These are phyloP conservation scores for Myotis myotis DNA, from an alignment of 2,797 vertebrate species.

Conservation along the genomic window DNA sequence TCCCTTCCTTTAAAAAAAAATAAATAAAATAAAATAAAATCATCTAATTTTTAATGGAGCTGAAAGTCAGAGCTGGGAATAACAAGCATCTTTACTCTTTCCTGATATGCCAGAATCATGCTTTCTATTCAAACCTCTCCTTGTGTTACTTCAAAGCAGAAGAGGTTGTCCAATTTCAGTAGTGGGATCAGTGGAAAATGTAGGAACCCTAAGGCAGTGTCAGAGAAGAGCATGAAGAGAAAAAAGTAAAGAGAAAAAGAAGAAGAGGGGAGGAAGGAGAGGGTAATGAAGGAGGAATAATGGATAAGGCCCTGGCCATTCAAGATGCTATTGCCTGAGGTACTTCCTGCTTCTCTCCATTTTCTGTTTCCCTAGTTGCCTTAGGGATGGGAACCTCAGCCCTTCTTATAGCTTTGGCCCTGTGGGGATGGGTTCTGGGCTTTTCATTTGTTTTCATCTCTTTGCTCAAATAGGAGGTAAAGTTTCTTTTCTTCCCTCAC, in stretches of 20 bases:
- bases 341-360: not conserved
- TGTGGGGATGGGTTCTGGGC: rapidly evolving
- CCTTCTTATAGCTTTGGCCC: not conserved
- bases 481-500: not conserved
- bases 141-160: not conserved
- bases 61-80: not conserved
- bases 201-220: rapidly evolving
- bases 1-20: too few species aligned
- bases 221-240: not conserved
- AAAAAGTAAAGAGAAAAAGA: rapidly evolving
- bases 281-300: not conserved
- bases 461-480: not conserved
- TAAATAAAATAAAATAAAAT: too few species aligned
- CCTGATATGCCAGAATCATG: not conserved
- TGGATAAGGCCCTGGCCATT: not conserved
- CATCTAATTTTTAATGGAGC: not conserved
- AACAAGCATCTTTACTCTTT: not conserved
- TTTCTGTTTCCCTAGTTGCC: not conserved
- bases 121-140: not conserved
- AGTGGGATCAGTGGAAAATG: rapidly evolving
- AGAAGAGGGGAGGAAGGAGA: not conserved
- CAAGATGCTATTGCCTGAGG: not conserved
- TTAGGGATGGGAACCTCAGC: not conserved
- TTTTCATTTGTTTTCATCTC: not conserved
- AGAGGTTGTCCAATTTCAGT: not conserved